phyloP scores from a whole-genome alignment of 2,113 vertebrate genomes.

The Benitochromis conjunctus region DNA sequence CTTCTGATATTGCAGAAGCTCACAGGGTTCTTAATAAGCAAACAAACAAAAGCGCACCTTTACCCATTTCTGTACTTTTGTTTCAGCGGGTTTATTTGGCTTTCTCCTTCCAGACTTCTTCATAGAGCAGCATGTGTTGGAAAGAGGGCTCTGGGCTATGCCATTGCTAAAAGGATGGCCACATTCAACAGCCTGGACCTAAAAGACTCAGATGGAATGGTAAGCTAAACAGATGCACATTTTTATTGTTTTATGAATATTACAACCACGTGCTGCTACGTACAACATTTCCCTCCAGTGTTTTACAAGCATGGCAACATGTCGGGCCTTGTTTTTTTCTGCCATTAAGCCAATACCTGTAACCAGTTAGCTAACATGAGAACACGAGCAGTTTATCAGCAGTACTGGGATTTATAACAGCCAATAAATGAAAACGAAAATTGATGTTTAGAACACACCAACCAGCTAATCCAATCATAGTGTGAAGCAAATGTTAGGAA shows the following conservation, averaged over 20 bases:
- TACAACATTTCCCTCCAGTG: neutral
- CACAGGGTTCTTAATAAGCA: neutral
- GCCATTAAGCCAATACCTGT: neutral
- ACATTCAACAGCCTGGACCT: conserved; percentile 70
- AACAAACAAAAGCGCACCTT: neutral
- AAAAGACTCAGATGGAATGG: conserved; percentile 77
- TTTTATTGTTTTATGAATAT: neutral
- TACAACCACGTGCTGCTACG: neutral
- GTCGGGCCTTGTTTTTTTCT: neutral
- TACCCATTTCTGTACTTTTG: neutral
- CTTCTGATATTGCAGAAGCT: neutral
- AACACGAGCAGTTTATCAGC: neutral
- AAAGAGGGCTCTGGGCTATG: conserved; percentile 74
- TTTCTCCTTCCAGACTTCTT: conserved; percentile 64
- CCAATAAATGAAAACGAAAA: neutral
- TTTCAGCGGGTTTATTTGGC: neutral
- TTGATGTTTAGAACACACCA: neutral
- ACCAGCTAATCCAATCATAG: neutral
- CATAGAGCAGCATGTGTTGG: conserved; percentile 76
- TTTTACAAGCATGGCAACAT: neutral
- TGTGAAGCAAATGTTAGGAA: neutral
- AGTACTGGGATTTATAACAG: neutral
- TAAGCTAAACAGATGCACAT: conserved; percentile 27
- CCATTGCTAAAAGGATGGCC: conserved; percentile 74
- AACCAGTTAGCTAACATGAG: neutral